Evolutionary conservation across 1,140 invertebrate genomes (phyloP).

Genomic region (Camponotus vicinus): DNA sequence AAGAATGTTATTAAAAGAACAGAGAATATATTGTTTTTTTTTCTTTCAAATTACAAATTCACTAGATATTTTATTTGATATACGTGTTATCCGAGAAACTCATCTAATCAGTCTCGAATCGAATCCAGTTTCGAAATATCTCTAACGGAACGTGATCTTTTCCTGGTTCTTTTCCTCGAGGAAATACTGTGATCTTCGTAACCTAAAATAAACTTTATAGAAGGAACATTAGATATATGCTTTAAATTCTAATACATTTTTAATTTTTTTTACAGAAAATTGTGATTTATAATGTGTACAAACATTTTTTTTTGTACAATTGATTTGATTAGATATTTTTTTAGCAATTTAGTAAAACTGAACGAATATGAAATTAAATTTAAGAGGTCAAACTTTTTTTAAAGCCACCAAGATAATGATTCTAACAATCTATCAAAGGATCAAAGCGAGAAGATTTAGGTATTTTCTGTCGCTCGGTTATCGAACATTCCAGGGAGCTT

Average conservation of each 20-base stretch:
- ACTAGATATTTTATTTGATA: constrained; percentile 14
- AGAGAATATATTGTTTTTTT: constrained; percentile 4
- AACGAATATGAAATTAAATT: neutral
- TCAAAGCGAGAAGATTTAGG: constrained; percentile 23
- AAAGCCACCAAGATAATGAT: neutral
- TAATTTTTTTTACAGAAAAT: neutral
- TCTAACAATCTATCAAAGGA: neutral
- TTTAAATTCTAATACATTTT: neutral
- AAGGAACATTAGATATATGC: neutral
- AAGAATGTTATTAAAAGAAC: constrained; percentile 2
- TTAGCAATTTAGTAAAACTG: neutral
- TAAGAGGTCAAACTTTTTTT: neutral
- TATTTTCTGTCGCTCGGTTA: constrained; percentile 33
- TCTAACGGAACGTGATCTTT: constrained; percentile 52
- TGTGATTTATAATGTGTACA: neutral
- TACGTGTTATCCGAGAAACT: constrained; percentile 35
- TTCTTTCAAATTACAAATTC: constrained; percentile 31
- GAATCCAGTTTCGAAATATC: constrained; percentile 55
- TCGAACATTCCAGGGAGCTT: constrained; percentile 15
- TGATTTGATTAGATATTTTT: neutral
- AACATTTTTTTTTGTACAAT: neutral
- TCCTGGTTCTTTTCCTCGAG: constrained; percentile 10
- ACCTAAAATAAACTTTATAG: constrained; percentile 31
- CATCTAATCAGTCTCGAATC: constrained; percentile 48
- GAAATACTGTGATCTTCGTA: constrained; percentile 11